A percentile compares a stretch with the other conserved stretches of the same genome.
phyloP scores from a whole-genome alignment of 2,113 vertebrate species.

The Pao palembangensis region DNA sequence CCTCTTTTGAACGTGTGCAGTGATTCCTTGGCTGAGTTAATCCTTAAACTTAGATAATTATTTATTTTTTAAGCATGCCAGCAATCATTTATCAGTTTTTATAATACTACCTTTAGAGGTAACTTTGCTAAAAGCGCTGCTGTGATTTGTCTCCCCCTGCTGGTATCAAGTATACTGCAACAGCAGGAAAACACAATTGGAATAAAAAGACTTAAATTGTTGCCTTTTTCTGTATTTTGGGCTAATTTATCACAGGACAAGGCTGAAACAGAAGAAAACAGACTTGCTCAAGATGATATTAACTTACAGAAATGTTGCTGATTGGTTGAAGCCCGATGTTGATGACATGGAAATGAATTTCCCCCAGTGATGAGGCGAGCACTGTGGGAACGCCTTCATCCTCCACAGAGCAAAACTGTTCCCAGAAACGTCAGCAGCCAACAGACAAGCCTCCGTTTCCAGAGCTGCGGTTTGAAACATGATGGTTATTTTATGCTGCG shows the following conservation, averaged over 20 bases:
- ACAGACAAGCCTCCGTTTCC: neutral
- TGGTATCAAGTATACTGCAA: constrained; percentile 6
- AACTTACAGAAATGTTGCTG: no score
- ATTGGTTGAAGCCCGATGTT: neutral
- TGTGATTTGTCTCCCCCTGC: constrained; percentile 40
- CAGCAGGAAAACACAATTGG: no score
- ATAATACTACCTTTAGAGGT: no score
- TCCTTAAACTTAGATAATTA: no score
- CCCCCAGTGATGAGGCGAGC: constrained; percentile 23
- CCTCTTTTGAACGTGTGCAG: constrained; percentile 40
- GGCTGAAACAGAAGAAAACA: no score
- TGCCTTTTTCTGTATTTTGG: no score
- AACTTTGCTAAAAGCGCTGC: neutral
- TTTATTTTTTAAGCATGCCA: neutral
- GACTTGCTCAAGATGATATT: no score
- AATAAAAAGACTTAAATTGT: neutral
- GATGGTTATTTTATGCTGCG: constrained; percentile 1
- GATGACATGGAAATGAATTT: neutral
- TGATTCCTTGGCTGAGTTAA: neutral
- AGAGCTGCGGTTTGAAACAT: neutral
- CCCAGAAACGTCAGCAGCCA: constrained; percentile 11
- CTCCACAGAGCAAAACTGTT: neutral
- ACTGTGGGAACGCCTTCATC: neutral
- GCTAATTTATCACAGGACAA: no score
- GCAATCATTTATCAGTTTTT: no score